Percentiles rank a stretch among this genome's conserved stretches.
Evolutionary conservation across 2,888 invertebrate genomes (phyloP).

Genomic region (Platycheirus rosarum): DNA sequence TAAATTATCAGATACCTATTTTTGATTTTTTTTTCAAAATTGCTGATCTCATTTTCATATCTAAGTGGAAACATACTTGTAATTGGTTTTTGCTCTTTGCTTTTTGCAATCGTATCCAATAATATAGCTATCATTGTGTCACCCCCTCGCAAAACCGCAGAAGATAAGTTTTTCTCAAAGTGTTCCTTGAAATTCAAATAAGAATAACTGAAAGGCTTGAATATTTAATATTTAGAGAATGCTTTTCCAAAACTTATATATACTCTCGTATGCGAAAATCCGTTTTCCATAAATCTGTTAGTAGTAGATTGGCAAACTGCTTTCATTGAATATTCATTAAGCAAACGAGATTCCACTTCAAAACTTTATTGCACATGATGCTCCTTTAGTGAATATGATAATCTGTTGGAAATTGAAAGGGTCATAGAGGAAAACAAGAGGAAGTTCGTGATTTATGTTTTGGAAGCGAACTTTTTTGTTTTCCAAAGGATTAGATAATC

Average conservation of each 20-base stretch:
- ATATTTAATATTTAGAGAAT: slow-evolving; percentile 13
- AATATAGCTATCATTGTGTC: too few species aligned
- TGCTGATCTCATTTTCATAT: too few species aligned
- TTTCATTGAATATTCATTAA: slow-evolving; percentile 42
- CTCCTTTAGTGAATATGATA: slow-evolving; percentile 28
- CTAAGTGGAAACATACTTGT: too few species aligned
- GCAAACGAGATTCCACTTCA: slow-evolving; percentile 5
- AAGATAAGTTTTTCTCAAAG: too few species aligned
- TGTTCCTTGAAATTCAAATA: neutral
- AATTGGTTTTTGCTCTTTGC: too few species aligned
- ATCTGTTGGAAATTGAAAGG: slow-evolving; percentile 6
- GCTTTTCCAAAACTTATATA: neutral
- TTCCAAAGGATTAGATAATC: too few species aligned
- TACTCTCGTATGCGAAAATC: neutral
- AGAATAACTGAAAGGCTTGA: slow-evolving; percentile 6
- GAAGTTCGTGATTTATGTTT: neutral
- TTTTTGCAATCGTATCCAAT: too few species aligned
- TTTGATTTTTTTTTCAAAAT: too few species aligned
- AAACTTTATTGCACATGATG: slow-evolving; percentile 29
- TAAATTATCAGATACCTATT: too few species aligned
- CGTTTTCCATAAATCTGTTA: slow-evolving; percentile 19
- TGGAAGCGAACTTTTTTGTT: neutral
- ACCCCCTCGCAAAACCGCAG: too few species aligned
- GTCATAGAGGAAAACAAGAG: neutral
- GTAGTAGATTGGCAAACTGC: slow-evolving; percentile 1